Evolutionary conservation across 1,140 invertebrate genomes (phyloP), one percentile per base, ranked within the genome.

Genomic region (Holcopasites calliopsidis): DNA sequence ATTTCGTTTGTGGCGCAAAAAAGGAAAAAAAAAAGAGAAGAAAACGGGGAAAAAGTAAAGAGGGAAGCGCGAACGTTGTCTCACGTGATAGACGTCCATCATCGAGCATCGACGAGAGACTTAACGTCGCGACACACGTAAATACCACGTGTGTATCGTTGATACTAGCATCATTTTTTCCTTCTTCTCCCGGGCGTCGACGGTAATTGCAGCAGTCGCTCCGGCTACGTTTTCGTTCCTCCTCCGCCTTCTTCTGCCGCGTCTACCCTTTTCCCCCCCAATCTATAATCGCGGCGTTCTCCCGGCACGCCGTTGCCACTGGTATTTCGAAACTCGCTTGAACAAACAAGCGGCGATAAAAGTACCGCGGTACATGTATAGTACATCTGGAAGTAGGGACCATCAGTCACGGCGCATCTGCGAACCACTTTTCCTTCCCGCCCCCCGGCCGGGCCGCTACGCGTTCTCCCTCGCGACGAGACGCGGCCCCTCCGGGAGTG

Each of bases 341-440:
- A 90, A 89, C 90, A 92, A 92, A 92, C 90, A 91, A 89, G 83
- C 84, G 82, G 75, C 85, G 89, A 92, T 91, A 91, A 91, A 91
- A 91, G 89, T 91, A 90, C 86, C 85, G 86, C 78, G 82, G 84
- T 85, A 62, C n/a, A n/a, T n/a, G n/a, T 82, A 85, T 83, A 87
- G 87, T 90, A 91, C 90, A 92, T 91, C 90, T 91, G 90, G 90
- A 91, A 91, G 89, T 88, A 85, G 86, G 88, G 88, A 92, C 84
- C 90, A 92, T 92, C 90, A 91, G 90, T 92, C 91, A 90, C 87
- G 86, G 77, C 88, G 87, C 91, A 92, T 91, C 89, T 92, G 91
- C 88, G 88, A 82, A 77, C 77, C 76, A 80, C 80, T 77, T 70
- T 75, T 44, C 42, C 76, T 79, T 80, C 85, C 77, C 81, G 82